These are phyloP conservation scores for Lathronympha strigana DNA, from an alignment of 2,888 invertebrate genomes.

Conservation along the genomic window DNA sequence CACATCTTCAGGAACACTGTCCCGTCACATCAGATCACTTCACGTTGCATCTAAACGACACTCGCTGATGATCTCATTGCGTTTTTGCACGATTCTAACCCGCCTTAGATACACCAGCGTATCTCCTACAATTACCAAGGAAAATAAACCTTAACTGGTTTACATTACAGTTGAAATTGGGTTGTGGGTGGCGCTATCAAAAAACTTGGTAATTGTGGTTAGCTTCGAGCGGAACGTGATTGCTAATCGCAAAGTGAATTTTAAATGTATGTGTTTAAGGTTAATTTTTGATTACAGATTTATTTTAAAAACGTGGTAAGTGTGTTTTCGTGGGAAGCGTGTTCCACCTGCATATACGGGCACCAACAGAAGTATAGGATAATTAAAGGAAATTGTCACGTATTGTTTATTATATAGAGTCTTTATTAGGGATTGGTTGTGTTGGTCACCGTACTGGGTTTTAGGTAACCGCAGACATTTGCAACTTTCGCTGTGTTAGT, in stretches of 20 bases:
- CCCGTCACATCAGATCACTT: conserved; percentile 39
- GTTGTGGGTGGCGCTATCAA: neutral
- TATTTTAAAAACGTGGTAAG: neutral
- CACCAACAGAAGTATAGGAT: neutral
- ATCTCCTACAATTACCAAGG: conserved; percentile 9
- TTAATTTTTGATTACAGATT: neutral
- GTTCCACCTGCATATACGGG: conserved; percentile 45
- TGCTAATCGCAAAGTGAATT: neutral
- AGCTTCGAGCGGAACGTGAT: neutral
- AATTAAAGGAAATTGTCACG: neutral
- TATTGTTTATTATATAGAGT: neutral
- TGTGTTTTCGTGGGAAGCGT: conserved; percentile 52
- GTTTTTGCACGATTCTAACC: conserved; percentile 76
- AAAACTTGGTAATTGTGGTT: conserved; percentile 16
- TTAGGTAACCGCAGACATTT: conserved; percentile 19
- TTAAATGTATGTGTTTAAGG: neutral
- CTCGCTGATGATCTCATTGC: conserved; percentile 69
- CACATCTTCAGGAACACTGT: neutral
- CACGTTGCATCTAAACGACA: conserved; percentile 70
- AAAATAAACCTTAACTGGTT: neutral
- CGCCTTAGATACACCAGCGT: conserved; percentile 42
- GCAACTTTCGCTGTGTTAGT: conserved; percentile 32
- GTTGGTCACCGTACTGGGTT: neutral
- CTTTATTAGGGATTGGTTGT: neutral
- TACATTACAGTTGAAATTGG: neutral